These are phyloP conservation scores for Drosophila persimilis DNA, from an alignment of 1,140 invertebrate genomes.

Conservation along the genomic window DNA sequence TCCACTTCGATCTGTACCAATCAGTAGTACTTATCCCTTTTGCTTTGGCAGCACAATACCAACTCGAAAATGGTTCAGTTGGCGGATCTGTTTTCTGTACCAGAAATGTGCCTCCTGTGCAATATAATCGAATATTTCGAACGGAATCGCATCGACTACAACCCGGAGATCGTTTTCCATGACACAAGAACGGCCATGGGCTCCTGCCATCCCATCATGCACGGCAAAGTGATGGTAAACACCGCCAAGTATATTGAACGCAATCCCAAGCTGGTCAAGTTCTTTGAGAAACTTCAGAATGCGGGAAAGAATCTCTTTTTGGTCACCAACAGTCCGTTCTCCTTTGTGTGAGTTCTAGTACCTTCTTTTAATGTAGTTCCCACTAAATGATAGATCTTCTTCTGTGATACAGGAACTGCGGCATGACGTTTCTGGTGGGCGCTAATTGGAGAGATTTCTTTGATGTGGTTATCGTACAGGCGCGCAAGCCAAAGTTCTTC, in stretches of 20 bases:
- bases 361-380: too few relatives aligned
- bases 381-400: neutral
- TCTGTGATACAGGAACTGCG: constrained; percentile 88
- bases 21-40: constrained; percentile 17
- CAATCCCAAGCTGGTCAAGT: constrained; percentile 89
- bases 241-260: constrained; percentile 92
- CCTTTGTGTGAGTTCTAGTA: constrained; percentile 94
- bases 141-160: constrained; percentile 94
- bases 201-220: constrained; percentile 95
- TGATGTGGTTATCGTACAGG: constrained; percentile 97
- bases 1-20: constrained; percentile 6
- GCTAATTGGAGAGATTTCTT: constrained; percentile 95
- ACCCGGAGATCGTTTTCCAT: constrained; percentile 97
- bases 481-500: constrained; percentile 98
- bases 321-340: constrained; percentile 97
- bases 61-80: constrained; percentile 95
- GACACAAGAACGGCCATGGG: constrained; percentile 96
- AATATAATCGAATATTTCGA: constrained; percentile 97
- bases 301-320: constrained; percentile 95
- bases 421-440: constrained; percentile 95
- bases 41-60: constrained; percentile 84
- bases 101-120: constrained; percentile 96
- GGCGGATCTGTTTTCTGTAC: constrained; percentile 98
- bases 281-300: constrained; percentile 90
- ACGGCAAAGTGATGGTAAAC: constrained; percentile 91